These are phyloP conservation scores for Cuniculus paca DNA, from an alignment of 2,797 vertebrate species.

Conservation along the genomic window DNA sequence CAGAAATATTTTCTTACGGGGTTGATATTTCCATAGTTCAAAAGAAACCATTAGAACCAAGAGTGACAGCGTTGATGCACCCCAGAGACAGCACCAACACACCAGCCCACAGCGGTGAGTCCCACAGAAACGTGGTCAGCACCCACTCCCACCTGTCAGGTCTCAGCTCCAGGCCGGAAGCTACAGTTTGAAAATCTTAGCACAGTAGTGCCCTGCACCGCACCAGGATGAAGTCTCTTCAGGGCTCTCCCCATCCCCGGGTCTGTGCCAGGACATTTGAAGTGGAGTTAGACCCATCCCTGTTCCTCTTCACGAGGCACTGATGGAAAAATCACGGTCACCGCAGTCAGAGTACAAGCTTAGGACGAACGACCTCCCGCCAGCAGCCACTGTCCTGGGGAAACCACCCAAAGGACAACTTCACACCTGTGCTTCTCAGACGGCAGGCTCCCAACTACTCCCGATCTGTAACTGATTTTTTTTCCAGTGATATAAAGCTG, in stretches of 20 bases:
- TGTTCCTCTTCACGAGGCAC: neutral
- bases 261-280: accelerated
- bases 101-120: neutral
- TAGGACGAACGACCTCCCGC: accelerated
- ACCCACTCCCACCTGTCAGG: neutral
- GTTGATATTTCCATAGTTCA: neutral
- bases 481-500: neutral
- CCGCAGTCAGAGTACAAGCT: accelerated
- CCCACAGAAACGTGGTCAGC: neutral
- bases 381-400: neutral
- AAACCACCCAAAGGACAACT: accelerated
- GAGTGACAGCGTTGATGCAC: neutral
- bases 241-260: accelerated
- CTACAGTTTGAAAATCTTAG: neutral
- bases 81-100: neutral
- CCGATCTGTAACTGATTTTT: accelerated
- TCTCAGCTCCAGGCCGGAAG: neutral
- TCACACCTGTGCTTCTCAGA: neutral
- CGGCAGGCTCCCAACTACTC: neutral
- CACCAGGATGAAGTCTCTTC: accelerated
- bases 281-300: neutral
- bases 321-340: accelerated
- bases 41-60: neutral
- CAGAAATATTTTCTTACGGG: slow-evolving; percentile 36
- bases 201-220: accelerated